Percentiles rank a stretch among this genome's conserved stretches.
Evolutionary conservation across 2,888 invertebrate species (phyloP).

Genomic region (Galerucella calmariensis): DNA sequence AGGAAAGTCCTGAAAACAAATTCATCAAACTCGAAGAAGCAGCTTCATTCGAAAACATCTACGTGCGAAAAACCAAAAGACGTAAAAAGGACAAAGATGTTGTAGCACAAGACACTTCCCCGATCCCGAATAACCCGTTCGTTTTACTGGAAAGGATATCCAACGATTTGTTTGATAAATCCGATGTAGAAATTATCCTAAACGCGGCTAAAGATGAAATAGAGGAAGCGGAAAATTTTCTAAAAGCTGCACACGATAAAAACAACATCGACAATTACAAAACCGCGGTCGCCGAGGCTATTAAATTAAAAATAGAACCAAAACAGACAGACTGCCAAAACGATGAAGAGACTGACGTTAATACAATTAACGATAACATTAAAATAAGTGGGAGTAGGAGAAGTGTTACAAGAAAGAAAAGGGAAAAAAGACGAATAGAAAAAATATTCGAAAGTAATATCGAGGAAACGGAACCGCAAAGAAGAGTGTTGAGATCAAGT

Average conservation of each 20-base stretch:
- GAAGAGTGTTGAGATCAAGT: conserved; percentile 16
- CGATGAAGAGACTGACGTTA: neutral
- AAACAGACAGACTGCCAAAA: neutral
- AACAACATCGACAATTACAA: neutral
- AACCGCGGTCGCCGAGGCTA: neutral
- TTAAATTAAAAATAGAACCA: neutral
- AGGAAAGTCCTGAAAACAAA: neutral
- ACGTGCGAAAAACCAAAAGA: neutral
- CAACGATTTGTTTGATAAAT: neutral
- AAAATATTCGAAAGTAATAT: neutral
- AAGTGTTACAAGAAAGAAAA: neutral
- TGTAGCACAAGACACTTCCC: neutral
- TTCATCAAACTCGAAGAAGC: neutral
- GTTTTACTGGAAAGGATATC: neutral
- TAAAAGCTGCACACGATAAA: neutral
- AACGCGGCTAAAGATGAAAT: neutral
- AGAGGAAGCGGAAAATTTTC: no score
- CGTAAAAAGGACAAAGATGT: neutral
- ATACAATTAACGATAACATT: neutral
- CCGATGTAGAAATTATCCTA: neutral
- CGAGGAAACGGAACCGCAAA: neutral
- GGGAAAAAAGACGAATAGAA: neutral
- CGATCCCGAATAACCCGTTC: neutral
- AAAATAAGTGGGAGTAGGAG: neutral
- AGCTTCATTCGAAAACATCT: neutral